Conservation (phyloP, 2,888 invertebrate species). For the Cremastobaeus sp. region DNA sequence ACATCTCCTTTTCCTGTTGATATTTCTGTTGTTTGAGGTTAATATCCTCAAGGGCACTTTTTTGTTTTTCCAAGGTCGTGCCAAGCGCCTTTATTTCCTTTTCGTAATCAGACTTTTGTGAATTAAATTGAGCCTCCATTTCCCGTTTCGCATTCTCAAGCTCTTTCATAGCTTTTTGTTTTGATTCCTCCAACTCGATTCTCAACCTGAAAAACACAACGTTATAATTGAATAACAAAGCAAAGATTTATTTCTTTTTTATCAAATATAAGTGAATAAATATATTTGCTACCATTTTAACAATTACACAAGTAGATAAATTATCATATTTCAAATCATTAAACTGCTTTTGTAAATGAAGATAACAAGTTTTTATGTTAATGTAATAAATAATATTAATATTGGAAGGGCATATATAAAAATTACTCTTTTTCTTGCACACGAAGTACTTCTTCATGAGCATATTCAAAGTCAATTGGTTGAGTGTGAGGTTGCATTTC, state of each 20-base stretch:
- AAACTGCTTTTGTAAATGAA: too few relatives aligned
- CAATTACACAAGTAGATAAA: too few relatives aligned
- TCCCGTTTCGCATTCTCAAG: slow-evolving; percentile 74
- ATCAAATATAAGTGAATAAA: too few relatives aligned
- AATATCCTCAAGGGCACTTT: slow-evolving; percentile 72
- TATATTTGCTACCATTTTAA: too few relatives aligned
- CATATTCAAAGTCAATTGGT: slow-evolving; percentile 80
- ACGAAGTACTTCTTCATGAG: slow-evolving; percentile 80
- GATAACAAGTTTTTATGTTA: too few relatives aligned
- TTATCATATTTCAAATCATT: too few relatives aligned
- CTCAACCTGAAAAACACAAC: slow-evolving; percentile 69
- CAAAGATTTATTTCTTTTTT: neutral
- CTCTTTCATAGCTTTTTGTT: slow-evolving; percentile 75
- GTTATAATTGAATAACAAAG: slow-evolving; percentile 2
- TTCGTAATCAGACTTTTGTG: slow-evolving; percentile 74
- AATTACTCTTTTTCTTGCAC: slow-evolving; percentile 80
- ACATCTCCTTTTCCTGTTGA: slow-evolving; percentile 73
- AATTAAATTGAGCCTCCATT: slow-evolving; percentile 72
- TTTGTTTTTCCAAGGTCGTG: slow-evolving; percentile 73
- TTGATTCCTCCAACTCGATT: slow-evolving; percentile 75
- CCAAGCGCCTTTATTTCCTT: slow-evolving; percentile 73
- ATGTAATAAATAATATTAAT: slow-evolving; percentile 44
- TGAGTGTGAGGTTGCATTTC: slow-evolving; percentile 65
- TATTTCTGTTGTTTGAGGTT: slow-evolving; percentile 72
- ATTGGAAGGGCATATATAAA: slow-evolving; percentile 48